A percentile compares a stretch with the other conserved stretches of the same genome.
Evolutionary conservation across 2,888 invertebrate species (phyloP).

Genomic region (Heliconius hortense): DNA sequence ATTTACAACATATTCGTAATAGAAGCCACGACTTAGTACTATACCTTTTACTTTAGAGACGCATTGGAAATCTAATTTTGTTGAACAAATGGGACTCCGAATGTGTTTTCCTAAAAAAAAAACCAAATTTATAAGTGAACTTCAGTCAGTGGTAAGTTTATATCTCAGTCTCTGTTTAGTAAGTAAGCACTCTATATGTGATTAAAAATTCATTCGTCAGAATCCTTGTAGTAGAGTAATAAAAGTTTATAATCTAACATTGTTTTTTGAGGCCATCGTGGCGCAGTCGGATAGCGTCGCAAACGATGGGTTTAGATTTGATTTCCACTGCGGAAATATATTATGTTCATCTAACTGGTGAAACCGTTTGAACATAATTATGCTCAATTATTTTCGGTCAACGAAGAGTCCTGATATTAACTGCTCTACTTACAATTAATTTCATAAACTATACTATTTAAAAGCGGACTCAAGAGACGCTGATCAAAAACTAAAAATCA

Average conservation of each 20-base stretch:
- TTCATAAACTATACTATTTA: no score
- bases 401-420: no score
- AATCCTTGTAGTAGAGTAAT: not conserved
- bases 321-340: no score
- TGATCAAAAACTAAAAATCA: no score
- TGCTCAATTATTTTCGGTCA: no score
- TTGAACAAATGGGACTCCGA: constrained; percentile 66
- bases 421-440: no score
- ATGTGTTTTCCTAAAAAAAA: constrained; percentile 56
- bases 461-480: no score
- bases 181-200: not conserved
- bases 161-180: not conserved
- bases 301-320: no score
- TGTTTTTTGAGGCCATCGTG: no score
- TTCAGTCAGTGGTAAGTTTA: not conserved
- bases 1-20: not conserved
- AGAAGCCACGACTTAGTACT: not conserved
- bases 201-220: not conserved
- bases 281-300: no score
- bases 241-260: not conserved
- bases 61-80: constrained; percentile 61
- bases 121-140: constrained; percentile 1
- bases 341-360: no score
- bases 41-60: constrained; percentile 63
- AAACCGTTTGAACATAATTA: no score